A percentile compares a stretch with the other conserved stretches of the same genome.
phyloP scores from a whole-genome alignment of 2,888 invertebrate species.

The Thumatha senex region DNA sequence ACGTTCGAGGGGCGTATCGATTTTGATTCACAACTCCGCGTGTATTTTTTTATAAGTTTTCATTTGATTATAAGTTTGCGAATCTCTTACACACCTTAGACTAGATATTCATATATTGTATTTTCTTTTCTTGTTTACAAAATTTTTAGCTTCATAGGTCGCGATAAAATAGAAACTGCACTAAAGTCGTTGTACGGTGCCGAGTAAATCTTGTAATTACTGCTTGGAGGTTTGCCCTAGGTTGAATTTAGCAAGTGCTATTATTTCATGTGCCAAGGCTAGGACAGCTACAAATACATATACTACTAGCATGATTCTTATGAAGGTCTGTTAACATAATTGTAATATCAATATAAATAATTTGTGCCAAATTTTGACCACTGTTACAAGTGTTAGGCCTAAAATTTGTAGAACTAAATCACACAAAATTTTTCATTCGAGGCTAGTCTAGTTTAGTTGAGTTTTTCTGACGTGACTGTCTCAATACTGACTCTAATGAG shows the following conservation, averaged over 20 bases:
- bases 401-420: not conserved
- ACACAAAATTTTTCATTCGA: no score
- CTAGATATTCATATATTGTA: no score
- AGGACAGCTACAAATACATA: slow-evolving; percentile 28
- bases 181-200: not conserved
- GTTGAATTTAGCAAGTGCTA: slow-evolving; percentile 25
- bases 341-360: not conserved
- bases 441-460: no score
- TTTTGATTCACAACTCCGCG: slow-evolving; percentile 39
- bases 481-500: no score
- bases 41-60: no score
- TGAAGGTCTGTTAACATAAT: not conserved
- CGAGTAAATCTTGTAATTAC: slow-evolving; percentile 18
- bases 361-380: not conserved
- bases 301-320: slow-evolving; percentile 6
- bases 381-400: no score
- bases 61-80: slow-evolving; percentile 17
- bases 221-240: slow-evolving; percentile 36
- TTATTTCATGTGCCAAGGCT: slow-evolving; percentile 46
- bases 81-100: not conserved
- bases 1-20: slow-evolving; percentile 41
- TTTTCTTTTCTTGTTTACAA: no score
- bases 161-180: no score
- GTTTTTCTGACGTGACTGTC: no score
- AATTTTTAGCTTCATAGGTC: no score